Evolutionary conservation across 2,797 vertebrate species (phyloP).

Genomic region (Falco cherrug): DNA sequence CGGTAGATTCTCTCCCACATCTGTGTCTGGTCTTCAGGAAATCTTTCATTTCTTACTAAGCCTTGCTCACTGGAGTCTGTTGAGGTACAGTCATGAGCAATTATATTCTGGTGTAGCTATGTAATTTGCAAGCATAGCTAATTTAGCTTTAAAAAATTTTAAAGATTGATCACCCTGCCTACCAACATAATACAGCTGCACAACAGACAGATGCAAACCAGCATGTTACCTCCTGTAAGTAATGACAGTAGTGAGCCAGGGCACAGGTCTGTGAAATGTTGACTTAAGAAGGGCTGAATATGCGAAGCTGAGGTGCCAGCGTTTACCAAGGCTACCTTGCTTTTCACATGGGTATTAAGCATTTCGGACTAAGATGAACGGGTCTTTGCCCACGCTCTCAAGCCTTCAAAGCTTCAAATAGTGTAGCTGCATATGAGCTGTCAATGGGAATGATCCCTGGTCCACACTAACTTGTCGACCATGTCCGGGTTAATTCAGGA

Average conservation of each 20-base stretch:
- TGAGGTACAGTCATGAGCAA: not conserved
- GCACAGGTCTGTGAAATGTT: not conserved
- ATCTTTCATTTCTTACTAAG: not conserved
- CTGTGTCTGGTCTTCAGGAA: not conserved
- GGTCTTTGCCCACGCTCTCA: not conserved
- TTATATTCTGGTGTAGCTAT: not conserved
- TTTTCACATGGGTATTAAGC: not conserved
- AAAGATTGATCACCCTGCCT: not conserved
- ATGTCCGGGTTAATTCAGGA: not conserved
- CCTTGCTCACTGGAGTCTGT: not conserved
- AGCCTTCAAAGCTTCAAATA: not conserved
- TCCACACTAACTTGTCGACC: not conserved
- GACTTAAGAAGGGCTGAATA: not conserved
- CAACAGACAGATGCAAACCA: not conserved
- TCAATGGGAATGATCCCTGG: not conserved
- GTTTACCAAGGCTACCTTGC: not conserved
- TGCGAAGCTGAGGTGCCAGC: not conserved
- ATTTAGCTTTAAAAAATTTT: not conserved
- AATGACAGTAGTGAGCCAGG: not conserved
- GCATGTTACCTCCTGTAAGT: rapidly evolving
- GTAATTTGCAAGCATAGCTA: not conserved
- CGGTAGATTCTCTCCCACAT: not conserved
- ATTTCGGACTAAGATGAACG: not conserved
- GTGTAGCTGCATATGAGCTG: not conserved
- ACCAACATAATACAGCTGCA: not conserved